phyloP scores from a whole-genome alignment of 2,797 vertebrate species.

The Toxotes lorentzi region DNA sequence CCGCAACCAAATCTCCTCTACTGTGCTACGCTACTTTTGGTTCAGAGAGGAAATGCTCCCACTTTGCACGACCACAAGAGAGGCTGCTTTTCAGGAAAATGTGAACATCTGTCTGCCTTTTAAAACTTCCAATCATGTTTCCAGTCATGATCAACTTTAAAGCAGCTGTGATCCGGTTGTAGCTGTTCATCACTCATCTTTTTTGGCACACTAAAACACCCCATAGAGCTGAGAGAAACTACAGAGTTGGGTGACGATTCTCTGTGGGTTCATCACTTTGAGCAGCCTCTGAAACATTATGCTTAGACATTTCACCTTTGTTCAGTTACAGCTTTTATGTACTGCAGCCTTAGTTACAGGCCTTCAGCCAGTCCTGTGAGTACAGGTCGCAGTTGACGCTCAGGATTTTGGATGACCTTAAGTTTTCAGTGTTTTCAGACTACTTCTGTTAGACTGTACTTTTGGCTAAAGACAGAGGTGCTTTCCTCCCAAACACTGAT shows the following conservation, averaged over 20 bases:
- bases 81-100: not conserved
- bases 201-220: not conserved
- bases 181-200: not conserved
- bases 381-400: not conserved
- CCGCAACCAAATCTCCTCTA: not conserved
- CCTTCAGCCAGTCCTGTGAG: not conserved
- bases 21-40: not conserved
- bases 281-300: not conserved
- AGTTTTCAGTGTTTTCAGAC: not conserved
- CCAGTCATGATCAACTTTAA: not conserved
- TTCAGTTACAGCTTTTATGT: not conserved
- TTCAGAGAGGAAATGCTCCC: not conserved
- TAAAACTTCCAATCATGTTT: not conserved
- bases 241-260: not conserved
- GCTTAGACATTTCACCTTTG: not conserved
- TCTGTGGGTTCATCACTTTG: not conserved
- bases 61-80: not conserved
- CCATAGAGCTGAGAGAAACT: not conserved
- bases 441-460: no score
- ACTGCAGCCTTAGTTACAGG: not conserved
- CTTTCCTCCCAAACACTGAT: conserved; percentile 26
- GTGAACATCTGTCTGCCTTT: not conserved
- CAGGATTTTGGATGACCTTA: not conserved
- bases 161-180: not conserved
- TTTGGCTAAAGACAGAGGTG: not conserved